A percentile compares a stretch with the other conserved stretches of the same genome.
phyloP scores from a whole-genome alignment of 2,797 vertebrate genomes.

The Sebastes kiyomatsui region DNA sequence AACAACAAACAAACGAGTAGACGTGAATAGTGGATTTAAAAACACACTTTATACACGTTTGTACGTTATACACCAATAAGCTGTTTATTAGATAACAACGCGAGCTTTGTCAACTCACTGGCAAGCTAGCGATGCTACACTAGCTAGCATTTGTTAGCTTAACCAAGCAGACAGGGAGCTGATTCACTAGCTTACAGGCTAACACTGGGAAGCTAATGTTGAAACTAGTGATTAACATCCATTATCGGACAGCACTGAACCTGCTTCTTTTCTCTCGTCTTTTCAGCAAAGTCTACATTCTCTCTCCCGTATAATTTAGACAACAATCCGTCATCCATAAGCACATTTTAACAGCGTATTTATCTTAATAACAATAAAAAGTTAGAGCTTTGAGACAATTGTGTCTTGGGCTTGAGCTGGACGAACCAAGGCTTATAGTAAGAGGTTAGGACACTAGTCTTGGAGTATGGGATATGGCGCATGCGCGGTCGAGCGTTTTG shows the following conservation, averaged over 20 bases:
- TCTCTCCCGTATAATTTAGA: neutral
- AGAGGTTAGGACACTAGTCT: too few relatives aligned
- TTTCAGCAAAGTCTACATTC: neutral
- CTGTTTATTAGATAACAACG: neutral
- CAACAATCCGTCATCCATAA: neutral
- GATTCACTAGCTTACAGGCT: constrained; percentile 51
- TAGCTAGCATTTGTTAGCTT: constrained; percentile 56
- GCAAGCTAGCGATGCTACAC: constrained; percentile 58
- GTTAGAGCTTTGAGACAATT: neutral
- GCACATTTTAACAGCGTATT: rapidly evolving
- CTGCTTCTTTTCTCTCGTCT: neutral
- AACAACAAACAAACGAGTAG: neutral
- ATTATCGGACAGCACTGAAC: constrained; percentile 31
- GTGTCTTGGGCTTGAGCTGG: neutral
- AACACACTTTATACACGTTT: too few relatives aligned
- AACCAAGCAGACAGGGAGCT: constrained; percentile 51
- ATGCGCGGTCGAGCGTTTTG: too few relatives aligned
- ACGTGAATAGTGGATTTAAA: neutral
- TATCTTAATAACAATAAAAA: neutral
- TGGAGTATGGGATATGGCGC: rapidly evolving
- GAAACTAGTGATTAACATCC: neutral
- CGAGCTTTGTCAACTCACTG: constrained; percentile 59
- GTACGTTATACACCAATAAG: neutral
- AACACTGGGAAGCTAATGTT: constrained; percentile 18
- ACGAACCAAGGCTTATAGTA: neutral